Conservation (phyloP, 2,797 vertebrate genomes). For the Cottoperca gobio region DNA sequence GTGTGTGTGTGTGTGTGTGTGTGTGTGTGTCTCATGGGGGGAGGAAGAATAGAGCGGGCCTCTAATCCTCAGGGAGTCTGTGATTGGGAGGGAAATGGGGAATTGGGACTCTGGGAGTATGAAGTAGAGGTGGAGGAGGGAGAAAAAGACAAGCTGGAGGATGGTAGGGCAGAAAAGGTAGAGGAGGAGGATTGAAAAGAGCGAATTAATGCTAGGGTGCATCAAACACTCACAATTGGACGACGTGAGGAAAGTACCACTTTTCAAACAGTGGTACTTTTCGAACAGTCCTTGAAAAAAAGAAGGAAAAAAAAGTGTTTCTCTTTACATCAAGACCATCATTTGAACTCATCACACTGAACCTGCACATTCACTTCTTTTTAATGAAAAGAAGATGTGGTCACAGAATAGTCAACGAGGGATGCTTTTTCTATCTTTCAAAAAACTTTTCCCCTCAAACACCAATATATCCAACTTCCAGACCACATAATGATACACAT, state of each 20-base stretch:
- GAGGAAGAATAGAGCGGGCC: constrained; percentile 40
- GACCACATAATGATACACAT: constrained; percentile 31
- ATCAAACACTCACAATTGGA: constrained; percentile 38
- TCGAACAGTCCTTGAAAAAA: constrained; percentile 36
- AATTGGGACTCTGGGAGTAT: constrained; percentile 60
- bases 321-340: constrained; percentile 31
- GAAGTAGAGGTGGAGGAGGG: constrained; percentile 25
- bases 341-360: constrained; percentile 50
- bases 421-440: constrained; percentile 12
- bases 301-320: constrained; percentile 27
- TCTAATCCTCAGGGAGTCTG: constrained; percentile 64
- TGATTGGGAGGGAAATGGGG: constrained; percentile 64
- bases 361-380: constrained; percentile 36
- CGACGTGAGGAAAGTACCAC: constrained; percentile 23
- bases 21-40: constrained; percentile 30
- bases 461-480: constrained; percentile 17
- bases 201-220: constrained; percentile 37
- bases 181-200: constrained; percentile 38
- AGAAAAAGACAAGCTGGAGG: constrained; percentile 21
- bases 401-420: not conserved
- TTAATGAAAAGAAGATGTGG: constrained; percentile 29
- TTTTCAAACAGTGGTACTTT: too few relatives aligned
- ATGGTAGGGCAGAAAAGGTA: constrained; percentile 36
- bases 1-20: constrained; percentile 17
- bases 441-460: constrained; percentile 13